Evolutionary conservation across 2,888 invertebrate genomes (phyloP), one percentile per base, ranked within the genome.

Genomic region (Cheilosia soror): DNA sequence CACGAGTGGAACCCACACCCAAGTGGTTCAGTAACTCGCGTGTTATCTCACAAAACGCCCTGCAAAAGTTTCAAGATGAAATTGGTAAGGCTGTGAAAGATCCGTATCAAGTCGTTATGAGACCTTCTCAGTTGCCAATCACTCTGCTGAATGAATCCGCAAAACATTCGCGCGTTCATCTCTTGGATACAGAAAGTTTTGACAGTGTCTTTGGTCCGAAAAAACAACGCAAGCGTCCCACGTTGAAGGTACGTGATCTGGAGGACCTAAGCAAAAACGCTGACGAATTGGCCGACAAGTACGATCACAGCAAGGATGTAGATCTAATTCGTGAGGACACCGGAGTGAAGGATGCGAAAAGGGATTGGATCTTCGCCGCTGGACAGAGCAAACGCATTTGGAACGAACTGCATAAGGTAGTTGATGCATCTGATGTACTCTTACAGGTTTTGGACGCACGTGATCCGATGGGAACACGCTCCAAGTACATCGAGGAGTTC

Each of bases 11-110:
- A 92, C 99, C 99, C 2, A 98, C 97, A 88, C 97, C 98, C 89
- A 98, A 97, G 91, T 99, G 99, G 99, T 99, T 99, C 92, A 98
- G 99, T 15, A 99, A 99, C 91, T 98, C 99, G 0, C 94, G 98
- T 87, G 98, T 99, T 0, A 98, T 99, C 88, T 96, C 98, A 0
- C 99, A 99, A 93, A 96, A 94, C 89, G 96, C 97, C 0, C 90
- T 97, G 37, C 97, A 97, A 92, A 97, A 96, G 90, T 97, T 97
- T 90, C 97, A 99, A 93, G 97, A 97, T 51, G 99, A 99, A 93
- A 95, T 99, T 91, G 98, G 98, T 20, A 97, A 97, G 89, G 99
- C 97, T 37, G 94, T 98, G 69, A 98, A 96, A 90, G 98, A 99
- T 93, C 99, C 99, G 0, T 99, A 99, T 91, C 97, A 99, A 93